A percentile compares a stretch with the other conserved stretches of the same genome.
Conservation (phyloP, 1,140 invertebrate species). For the Drosophila pruinosa region DNA sequence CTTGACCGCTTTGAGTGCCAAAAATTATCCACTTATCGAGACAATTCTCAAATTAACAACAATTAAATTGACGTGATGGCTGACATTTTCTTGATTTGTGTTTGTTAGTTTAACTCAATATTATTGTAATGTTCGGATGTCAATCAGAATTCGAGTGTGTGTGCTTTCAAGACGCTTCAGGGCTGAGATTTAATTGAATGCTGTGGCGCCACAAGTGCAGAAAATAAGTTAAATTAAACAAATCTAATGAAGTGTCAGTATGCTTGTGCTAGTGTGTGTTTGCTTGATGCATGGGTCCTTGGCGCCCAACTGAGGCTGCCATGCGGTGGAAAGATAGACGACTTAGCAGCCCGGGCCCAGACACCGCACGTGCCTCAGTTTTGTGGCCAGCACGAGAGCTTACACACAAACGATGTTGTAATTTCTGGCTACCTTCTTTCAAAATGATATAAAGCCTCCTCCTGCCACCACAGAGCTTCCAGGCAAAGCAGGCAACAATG, state of each 20-base stretch:
- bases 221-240: slow-evolving; percentile 70
- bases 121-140: slow-evolving; percentile 10
- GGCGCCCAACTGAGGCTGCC: slow-evolving; percentile 25
- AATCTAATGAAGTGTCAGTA: slow-evolving; percentile 58
- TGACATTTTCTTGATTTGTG: background rate
- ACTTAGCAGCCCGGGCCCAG: slow-evolving; percentile 27
- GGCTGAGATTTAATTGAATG: slow-evolving; percentile 58
- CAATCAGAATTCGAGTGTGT: slow-evolving; percentile 11
- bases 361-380: slow-evolving; percentile 36
- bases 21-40: background rate
- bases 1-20: slow-evolving; percentile 8
- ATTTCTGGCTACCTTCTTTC: slow-evolving; percentile 56
- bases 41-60: slow-evolving; percentile 18
- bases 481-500: slow-evolving; percentile 21
- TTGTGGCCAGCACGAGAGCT: slow-evolving; percentile 27
- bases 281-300: slow-evolving; percentile 27
- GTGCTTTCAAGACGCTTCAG: slow-evolving; percentile 20
- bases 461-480: background rate
- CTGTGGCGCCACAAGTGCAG: slow-evolving; percentile 23
- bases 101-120: slow-evolving; percentile 12
- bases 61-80: slow-evolving; percentile 16
- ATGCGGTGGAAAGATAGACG: slow-evolving; percentile 55
- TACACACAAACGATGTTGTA: slow-evolving; percentile 48
- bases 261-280: slow-evolving; percentile 6
- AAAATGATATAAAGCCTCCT: slow-evolving; percentile 43